Conservation (phyloP, 2,113 vertebrate genomes). For the Lagopus muta region DNA sequence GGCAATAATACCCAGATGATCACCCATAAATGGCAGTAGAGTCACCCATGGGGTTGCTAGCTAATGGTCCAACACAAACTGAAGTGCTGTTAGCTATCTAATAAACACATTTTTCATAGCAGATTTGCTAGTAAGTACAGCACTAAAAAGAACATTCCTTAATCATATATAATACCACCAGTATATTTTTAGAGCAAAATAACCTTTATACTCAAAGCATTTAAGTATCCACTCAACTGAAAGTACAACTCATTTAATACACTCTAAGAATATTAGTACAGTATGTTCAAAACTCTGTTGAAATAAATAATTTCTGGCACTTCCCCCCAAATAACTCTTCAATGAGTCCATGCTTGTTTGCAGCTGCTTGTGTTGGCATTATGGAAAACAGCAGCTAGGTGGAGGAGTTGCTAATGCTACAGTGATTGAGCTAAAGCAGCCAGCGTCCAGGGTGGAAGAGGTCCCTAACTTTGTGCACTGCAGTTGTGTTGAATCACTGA, state of each 20-base stretch:
- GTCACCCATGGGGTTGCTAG: not conserved
- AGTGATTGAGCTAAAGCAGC: not conserved
- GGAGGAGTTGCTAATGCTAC: conserved; percentile 30
- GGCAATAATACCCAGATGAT: conserved; percentile 9
- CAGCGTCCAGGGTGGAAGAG: not conserved
- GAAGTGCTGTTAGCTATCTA: not conserved
- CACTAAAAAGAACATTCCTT: conserved; percentile 41
- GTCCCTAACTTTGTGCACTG: not conserved
- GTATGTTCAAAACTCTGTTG: conserved; percentile 11
- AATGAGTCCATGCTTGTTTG: not conserved
- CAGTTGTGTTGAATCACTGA: not conserved
- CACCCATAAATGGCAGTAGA: not conserved
- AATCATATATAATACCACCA: not conserved
- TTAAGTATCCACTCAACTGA: not conserved
- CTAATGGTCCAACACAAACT: conserved; percentile 4
- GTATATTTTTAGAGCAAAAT: conserved; percentile 46
- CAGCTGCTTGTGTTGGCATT: not conserved
- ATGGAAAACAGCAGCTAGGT: conserved; percentile 41
- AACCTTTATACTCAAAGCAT: conserved; percentile 14
- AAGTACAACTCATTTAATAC: not conserved
- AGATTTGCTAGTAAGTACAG: not conserved
- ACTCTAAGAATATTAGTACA: not conserved
- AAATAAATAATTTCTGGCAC: conserved; percentile 51
- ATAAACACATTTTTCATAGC: conserved; percentile 46
- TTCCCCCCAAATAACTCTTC: not conserved